Conservation (phyloP, 1,140 invertebrate genomes). For the Ips nitidus region DNA sequence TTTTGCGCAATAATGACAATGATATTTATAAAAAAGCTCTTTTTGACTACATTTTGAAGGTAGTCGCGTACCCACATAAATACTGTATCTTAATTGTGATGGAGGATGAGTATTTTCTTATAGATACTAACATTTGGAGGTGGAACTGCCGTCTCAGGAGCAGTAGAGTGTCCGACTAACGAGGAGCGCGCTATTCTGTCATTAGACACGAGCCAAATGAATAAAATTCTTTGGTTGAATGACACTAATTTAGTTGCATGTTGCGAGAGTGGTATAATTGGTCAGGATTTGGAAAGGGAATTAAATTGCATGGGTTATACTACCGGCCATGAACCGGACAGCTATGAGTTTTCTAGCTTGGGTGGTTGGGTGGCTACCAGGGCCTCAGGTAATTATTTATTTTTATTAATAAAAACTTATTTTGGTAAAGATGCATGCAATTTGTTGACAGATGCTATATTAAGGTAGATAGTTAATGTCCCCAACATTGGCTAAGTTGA, state of each 20-base stretch:
- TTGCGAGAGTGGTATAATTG: slow-evolving; percentile 89
- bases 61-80: too few relatives aligned
- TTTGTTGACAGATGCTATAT: not conserved
- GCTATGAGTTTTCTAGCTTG: slow-evolving; percentile 94
- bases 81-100: too few relatives aligned
- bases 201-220: slow-evolving; percentile 96
- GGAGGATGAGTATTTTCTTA: too few relatives aligned
- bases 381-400: slow-evolving; percentile 64
- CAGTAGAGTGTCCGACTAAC: slow-evolving; percentile 79
- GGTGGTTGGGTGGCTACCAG: slow-evolving; percentile 99
- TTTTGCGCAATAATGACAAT: too few relatives aligned
- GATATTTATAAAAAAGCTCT: too few relatives aligned
- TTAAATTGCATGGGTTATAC: slow-evolving; percentile 72
- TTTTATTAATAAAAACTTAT: not conserved
- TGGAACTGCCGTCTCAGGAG: slow-evolving; percentile 93
- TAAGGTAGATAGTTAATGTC: too few relatives aligned
- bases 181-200: slow-evolving; percentile 86
- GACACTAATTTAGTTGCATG: slow-evolving; percentile 82
- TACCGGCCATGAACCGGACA: slow-evolving; percentile 95
- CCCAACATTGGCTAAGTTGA: too few relatives aligned
- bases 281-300: slow-evolving; percentile 87
- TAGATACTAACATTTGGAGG: slow-evolving; percentile 87
- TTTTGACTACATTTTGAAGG: too few relatives aligned
- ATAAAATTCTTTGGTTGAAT: slow-evolving; percentile 93
- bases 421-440: not conserved